Conservation (phyloP, 2,113 vertebrate genomes). For the Dromiciops gliroides region DNA sequence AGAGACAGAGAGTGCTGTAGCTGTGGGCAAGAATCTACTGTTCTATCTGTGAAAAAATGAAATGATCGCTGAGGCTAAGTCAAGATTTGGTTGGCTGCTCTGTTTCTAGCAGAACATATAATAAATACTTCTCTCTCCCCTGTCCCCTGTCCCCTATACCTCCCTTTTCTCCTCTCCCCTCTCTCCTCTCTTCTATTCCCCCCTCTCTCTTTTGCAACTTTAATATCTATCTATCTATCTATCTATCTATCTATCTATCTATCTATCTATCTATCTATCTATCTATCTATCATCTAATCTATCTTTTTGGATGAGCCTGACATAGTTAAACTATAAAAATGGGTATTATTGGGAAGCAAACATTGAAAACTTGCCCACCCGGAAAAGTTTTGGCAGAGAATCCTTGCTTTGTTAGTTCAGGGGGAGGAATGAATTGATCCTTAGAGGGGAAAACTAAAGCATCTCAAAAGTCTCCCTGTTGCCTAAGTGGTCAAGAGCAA, state of each 20-base stretch:
- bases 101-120: not conserved
- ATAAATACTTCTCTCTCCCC: no score
- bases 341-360: not conserved
- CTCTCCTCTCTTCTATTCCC: no score
- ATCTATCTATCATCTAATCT: not conserved
- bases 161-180: no score
- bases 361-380: not conserved
- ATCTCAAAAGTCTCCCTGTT: slow-evolving; percentile 67
- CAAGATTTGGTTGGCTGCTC: not conserved
- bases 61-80: not conserved
- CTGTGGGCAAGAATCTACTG: not conserved
- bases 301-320: not conserved
- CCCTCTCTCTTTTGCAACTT: not conserved
- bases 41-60: not conserved
- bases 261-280: no score
- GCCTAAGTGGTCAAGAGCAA: slow-evolving; percentile 41
- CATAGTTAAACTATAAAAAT: not conserved
- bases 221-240: not conserved
- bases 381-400: slow-evolving; percentile 40
- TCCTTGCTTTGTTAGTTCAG: slow-evolving; percentile 27
- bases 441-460: slow-evolving; percentile 58
- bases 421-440: slow-evolving; percentile 21
- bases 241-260: not conserved
- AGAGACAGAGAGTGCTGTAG: not conserved
- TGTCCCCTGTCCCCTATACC: no score